Evolutionary conservation across 30 jellyfish, hydroid and myxozoan species (phyloP).

Genomic region (Nemopilema nomurai): DNA sequence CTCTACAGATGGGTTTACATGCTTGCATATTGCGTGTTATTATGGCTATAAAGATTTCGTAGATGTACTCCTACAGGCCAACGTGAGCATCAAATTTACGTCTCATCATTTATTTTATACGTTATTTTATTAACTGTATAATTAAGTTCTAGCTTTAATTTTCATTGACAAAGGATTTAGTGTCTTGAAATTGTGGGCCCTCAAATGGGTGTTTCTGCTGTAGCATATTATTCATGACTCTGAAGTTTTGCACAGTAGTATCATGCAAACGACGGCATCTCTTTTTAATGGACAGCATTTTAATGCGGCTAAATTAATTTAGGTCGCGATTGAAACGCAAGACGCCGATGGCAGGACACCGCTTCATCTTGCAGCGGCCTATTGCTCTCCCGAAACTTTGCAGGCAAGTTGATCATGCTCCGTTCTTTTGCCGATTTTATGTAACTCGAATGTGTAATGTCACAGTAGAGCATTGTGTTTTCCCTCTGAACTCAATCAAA

Average conservation of each 20-base stretch:
- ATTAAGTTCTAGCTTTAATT: too few relatives aligned
- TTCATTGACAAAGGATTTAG: too few relatives aligned
- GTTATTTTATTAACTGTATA: too few relatives aligned
- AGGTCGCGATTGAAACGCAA: conserved; percentile 73
- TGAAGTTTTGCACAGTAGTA: too few relatives aligned
- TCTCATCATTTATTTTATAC: too few relatives aligned
- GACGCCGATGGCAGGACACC: conserved; percentile 86
- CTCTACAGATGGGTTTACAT: conserved; percentile 74
- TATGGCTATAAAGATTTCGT: conserved; percentile 58
- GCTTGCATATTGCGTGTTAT: conserved; percentile 75
- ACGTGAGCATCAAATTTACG: conserved; percentile 36
- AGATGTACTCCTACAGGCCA: conserved; percentile 26
- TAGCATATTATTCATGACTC: too few relatives aligned
- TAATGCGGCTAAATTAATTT: background rate
- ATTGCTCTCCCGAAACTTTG: conserved; percentile 43
- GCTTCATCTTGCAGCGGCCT: conserved; percentile 82
- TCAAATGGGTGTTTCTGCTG: too few relatives aligned
- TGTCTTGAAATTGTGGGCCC: too few relatives aligned
- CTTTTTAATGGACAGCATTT: background rate
- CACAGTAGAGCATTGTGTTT: too few relatives aligned
- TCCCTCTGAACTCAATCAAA: too few relatives aligned
- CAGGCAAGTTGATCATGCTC: conserved; percentile 44
- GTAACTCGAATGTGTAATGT: background rate
- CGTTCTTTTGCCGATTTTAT: background rate
- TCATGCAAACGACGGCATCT: background rate